These are phyloP conservation scores for Ataeniobius toweri DNA, from an alignment of 2,797 vertebrate species.

Conservation along the genomic window DNA sequence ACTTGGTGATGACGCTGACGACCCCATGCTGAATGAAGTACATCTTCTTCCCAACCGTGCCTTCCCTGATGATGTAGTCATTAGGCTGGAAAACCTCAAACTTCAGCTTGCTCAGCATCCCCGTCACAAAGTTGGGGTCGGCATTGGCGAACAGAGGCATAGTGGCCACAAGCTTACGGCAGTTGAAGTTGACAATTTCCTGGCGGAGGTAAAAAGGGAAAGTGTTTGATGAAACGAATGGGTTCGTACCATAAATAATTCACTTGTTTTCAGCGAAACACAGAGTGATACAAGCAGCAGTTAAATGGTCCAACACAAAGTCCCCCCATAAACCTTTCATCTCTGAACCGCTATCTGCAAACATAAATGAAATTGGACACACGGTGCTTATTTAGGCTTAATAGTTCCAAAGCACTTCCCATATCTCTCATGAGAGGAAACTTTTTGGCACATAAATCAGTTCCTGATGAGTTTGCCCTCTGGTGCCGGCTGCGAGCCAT, in stretches of 20 bases:
- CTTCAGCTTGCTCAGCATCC: slow-evolving; percentile 96
- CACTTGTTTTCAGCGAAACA: slow-evolving; percentile 1
- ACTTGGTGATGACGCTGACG: slow-evolving; percentile 96
- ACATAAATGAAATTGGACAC: slow-evolving; percentile 56
- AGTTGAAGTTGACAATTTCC: slow-evolving; percentile 99
- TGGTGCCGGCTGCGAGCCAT: slow-evolving; percentile 60
- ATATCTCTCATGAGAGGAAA: slow-evolving; percentile 62
- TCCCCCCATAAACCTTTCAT: slow-evolving; percentile 34
- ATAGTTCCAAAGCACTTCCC: slow-evolving; percentile 65
- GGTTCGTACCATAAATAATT: slow-evolving; percentile 25
- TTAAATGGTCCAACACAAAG: slow-evolving; percentile 23
- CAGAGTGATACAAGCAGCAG: slow-evolving; percentile 12
- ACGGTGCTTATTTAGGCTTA: slow-evolving; percentile 63
- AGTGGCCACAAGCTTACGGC: slow-evolving; percentile 95
- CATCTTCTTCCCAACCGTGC: slow-evolving; percentile 98
- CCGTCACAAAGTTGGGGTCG: slow-evolving; percentile 97
- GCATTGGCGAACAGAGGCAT: slow-evolving; percentile 98
- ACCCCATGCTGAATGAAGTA: slow-evolving; percentile 98
- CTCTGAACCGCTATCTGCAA: slow-evolving; percentile 28
- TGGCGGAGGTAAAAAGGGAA: slow-evolving; percentile 55
- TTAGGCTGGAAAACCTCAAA: slow-evolving; percentile 98
- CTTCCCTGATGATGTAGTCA: slow-evolving; percentile 97
- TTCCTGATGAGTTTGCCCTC: slow-evolving; percentile 74
- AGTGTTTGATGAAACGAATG: slow-evolving; percentile 25
- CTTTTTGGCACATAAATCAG: slow-evolving; percentile 60